Evolutionary conservation across 2,797 vertebrate genomes (phyloP), one percentile per base, ranked within the genome.

Genomic region (Anas flavirostris): DNA sequence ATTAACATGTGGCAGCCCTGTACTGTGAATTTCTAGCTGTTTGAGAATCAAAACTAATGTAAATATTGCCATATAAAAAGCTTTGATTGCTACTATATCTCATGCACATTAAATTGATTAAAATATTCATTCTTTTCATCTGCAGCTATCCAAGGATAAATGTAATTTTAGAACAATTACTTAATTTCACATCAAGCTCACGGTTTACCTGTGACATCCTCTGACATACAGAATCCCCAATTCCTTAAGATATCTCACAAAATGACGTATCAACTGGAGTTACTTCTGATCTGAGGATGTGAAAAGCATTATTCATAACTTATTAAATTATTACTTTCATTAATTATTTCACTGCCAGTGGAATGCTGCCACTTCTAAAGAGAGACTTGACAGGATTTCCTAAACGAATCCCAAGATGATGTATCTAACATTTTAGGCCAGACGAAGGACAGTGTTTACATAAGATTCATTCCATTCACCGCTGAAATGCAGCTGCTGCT

Each of bases 401-500:
- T 44, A 70, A 85, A 74, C 10, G 8, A 93, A 88, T 88, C 81
- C 63, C 16, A 82, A 2, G 16, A 63, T 55, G 44, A 43, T 16
- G 22, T 9, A 73, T 46, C 22, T 14, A 37, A 46, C n/a, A 31
- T 35, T 94, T 81, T 4, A 23, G 55, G 82, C 62, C 84, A 81
- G 55, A 56, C 37, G 37, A 11, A 37, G 37, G 37, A 37, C 37
- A 37, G 37, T 37, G 16, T 89, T 93, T 90, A 37, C 17, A 5
- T 4, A 58, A 77, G 14, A 35, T 74, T 81, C 53, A 23, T 63
- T 94, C 87, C 62, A 66, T 56, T 68, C 76, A 50, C 60, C 50
- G 80, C 3, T 77, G 84, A 91, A 77, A 80, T 19, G 75, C 83
- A 90, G 84, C 88, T 92, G 83, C 83, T 68, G 48, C 69, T 68